Conservation (phyloP, 2,888 invertebrate species). For the Sinelater perroti region DNA sequence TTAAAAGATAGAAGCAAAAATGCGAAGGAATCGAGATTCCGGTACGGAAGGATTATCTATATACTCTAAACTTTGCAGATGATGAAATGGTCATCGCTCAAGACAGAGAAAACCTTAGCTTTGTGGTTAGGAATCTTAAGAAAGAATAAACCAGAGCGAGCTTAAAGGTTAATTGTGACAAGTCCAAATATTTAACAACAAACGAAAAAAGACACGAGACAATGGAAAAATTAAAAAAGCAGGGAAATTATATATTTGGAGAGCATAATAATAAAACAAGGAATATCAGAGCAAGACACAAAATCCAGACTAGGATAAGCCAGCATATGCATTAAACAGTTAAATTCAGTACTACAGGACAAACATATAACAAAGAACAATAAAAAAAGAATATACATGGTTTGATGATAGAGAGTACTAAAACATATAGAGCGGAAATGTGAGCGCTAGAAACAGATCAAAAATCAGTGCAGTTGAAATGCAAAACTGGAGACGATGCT, state of each 20-base stretch:
- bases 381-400: constrained; percentile 13
- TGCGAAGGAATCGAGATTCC: too few species aligned
- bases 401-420: constrained; percentile 11
- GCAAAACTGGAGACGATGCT: constrained; percentile 17
- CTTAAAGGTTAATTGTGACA: too few species aligned
- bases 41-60: too few species aligned
- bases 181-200: too few species aligned
- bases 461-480: constrained; percentile 21
- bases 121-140: too few species aligned
- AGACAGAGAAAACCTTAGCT: too few species aligned
- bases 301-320: constrained; percentile 16
- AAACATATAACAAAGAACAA: constrained; percentile 20
- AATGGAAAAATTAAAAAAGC: too few species aligned
- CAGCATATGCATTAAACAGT: constrained; percentile 10
- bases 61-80: neutral
- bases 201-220: too few species aligned
- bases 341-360: constrained; percentile 14
- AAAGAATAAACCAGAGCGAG: too few species aligned
- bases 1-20: too few species aligned
- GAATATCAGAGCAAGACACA: constrained; percentile 5
- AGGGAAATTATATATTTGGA: neutral
- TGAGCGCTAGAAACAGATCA: constrained; percentile 17
- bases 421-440: constrained; percentile 10
- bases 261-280: too few species aligned
- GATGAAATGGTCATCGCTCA: too few species aligned